Conservation (phyloP, 2,113 vertebrate genomes). For the Galemys pyrenaicus region DNA sequence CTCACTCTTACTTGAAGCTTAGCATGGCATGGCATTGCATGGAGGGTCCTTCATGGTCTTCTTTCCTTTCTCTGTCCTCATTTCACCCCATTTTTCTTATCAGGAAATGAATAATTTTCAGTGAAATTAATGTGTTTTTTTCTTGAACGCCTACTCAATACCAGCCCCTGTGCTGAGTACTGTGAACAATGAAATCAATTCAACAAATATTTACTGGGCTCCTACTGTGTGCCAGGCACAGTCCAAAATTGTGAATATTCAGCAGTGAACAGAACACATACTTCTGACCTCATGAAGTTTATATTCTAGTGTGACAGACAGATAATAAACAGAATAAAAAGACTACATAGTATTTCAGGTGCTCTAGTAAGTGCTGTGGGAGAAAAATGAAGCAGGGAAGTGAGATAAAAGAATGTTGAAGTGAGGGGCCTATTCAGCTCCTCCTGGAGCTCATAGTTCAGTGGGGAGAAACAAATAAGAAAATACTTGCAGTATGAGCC, state of each 20-base stretch:
- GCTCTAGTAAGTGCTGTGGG: not conserved
- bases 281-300: conserved; percentile 41
- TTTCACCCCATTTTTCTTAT: conserved; percentile 18
- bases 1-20: conserved; percentile 35
- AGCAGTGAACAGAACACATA: not conserved
- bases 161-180: not conserved
- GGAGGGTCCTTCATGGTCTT: not conserved
- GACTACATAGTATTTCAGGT: not conserved
- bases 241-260: conserved; percentile 39
- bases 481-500: not conserved
- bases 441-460: not conserved
- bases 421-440: not conserved
- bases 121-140: conserved; percentile 50
- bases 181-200: not conserved
- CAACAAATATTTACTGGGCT: not conserved
- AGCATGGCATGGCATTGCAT: not conserved
- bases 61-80: not conserved
- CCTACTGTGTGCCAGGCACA: not conserved
- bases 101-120: conserved; percentile 25
- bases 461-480: not conserved
- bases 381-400: not conserved
- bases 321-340: conserved; percentile 10
- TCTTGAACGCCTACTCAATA: conserved; percentile 4
- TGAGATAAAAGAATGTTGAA: not conserved
- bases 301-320: not conserved